phyloP scores from a whole-genome alignment of 2,113 vertebrate species.

The Desmodus rotundus region DNA sequence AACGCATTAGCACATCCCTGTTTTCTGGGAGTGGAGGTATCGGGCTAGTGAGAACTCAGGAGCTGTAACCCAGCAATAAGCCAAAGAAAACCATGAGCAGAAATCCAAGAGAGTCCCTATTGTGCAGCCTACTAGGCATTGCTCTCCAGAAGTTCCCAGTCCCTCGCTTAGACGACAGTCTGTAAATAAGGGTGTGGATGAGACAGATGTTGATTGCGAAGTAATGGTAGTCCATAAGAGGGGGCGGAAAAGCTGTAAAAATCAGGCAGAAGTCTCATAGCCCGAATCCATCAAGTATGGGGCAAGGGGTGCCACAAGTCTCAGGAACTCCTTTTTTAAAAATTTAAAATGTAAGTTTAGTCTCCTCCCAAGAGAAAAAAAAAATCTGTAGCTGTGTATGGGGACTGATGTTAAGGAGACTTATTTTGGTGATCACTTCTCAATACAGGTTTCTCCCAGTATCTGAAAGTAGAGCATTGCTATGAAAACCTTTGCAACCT shows the following conservation, averaged over 20 bases:
- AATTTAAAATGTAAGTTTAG: not conserved
- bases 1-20: rapidly evolving
- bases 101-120: not conserved
- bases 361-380: not conserved
- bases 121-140: not conserved
- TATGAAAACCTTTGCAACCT: not conserved
- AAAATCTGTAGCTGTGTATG: not conserved
- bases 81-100: not conserved
- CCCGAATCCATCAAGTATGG: not conserved
- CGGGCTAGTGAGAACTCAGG: not conserved
- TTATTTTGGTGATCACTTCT: not conserved
- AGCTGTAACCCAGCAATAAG: not conserved
- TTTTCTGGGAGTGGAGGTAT: not conserved
- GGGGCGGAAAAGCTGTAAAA: not conserved
- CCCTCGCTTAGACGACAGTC: not conserved
- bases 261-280: not conserved
- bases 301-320: not conserved
- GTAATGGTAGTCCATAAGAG: not conserved
- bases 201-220: not conserved
- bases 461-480: not conserved
- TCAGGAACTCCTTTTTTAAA: not conserved
- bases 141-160: not conserved
- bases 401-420: not conserved
- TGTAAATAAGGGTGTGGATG: not conserved
- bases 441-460: not conserved